These are phyloP conservation scores for Orchesella flavescens DNA, from an alignment of 2,888 invertebrate species.

Conservation along the genomic window DNA sequence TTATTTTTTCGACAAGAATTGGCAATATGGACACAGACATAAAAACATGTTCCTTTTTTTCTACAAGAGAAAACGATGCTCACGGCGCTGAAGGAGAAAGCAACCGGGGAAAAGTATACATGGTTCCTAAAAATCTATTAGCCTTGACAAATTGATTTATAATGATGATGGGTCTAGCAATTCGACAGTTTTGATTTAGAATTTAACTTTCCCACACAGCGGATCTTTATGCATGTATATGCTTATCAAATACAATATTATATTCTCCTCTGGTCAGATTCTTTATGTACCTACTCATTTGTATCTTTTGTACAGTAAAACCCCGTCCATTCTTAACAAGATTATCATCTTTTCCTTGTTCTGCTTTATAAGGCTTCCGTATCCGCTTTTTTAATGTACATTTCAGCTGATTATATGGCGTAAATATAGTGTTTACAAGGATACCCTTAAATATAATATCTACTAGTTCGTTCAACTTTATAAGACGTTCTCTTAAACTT, in stretches of 20 bases:
- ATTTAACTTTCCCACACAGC: slow-evolving; percentile 37
- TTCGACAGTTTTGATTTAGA: slow-evolving; percentile 58
- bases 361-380: background rate
- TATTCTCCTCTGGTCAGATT: background rate
- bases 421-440: too few relatives aligned
- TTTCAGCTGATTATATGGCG: too few relatives aligned
- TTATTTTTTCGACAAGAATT: too few relatives aligned
- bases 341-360: background rate
- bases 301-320: slow-evolving; percentile 14
- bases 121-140: slow-evolving; percentile 34
- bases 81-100: background rate
- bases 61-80: background rate
- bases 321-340: background rate
- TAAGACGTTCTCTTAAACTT: too few relatives aligned
- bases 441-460: too few relatives aligned
- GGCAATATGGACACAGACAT: background rate
- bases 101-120: background rate
- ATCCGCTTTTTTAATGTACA: background rate
- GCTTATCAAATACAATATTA: background rate
- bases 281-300: background rate
- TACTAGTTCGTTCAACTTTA: too few relatives aligned
- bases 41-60: background rate
- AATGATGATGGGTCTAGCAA: slow-evolving; percentile 61
- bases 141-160: slow-evolving; percentile 66
- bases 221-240: background rate